Conservation (phyloP, 2,113 vertebrate genomes). For the Dicrurus megarhynchus region DNA sequence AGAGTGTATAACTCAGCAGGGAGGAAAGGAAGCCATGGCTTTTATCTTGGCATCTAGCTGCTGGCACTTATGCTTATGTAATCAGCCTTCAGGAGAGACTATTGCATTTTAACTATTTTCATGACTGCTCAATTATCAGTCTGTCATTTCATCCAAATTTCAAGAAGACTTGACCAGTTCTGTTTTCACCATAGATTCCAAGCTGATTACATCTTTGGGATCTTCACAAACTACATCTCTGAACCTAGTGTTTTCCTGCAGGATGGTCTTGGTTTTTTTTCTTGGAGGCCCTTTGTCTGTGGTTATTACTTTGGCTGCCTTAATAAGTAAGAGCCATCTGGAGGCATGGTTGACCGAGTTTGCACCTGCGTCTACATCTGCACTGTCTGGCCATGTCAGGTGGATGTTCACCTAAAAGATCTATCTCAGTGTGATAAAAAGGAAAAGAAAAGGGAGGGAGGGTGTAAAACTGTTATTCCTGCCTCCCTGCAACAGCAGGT, state of each 20-base stretch:
- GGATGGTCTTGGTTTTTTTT: not conserved
- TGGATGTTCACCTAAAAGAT: constrained; percentile 57
- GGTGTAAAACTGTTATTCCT: constrained; percentile 48
- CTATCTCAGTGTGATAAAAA: constrained; percentile 56
- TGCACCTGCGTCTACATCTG: constrained; percentile 63
- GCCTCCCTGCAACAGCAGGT: constrained; percentile 55
- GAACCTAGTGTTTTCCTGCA: constrained; percentile 12
- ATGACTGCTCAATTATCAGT: not conserved
- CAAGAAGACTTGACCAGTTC: not conserved
- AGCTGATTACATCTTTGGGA: not conserved
- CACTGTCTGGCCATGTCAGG: constrained; percentile 57
- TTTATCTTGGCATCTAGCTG: constrained; percentile 40
- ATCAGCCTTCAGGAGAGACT: not conserved
- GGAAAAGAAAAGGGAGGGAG: constrained; percentile 33
- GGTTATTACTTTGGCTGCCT: constrained; percentile 59
- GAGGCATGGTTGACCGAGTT: constrained; percentile 52
- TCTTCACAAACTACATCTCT: constrained; percentile 3
- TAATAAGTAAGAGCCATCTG: constrained; percentile 68
- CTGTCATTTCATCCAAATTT: constrained; percentile 22
- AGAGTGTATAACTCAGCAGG: not conserved
- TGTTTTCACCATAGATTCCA: constrained; percentile 7
- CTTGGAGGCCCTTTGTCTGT: constrained; percentile 30
- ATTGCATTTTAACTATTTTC: constrained; percentile 14
- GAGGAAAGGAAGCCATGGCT: constrained; percentile 29
- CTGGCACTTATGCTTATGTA: not conserved